Evolutionary conservation across 2,113 vertebrate genomes (phyloP), one percentile per base, ranked within the genome.

Genomic region (Thryonomys swinderianus): DNA sequence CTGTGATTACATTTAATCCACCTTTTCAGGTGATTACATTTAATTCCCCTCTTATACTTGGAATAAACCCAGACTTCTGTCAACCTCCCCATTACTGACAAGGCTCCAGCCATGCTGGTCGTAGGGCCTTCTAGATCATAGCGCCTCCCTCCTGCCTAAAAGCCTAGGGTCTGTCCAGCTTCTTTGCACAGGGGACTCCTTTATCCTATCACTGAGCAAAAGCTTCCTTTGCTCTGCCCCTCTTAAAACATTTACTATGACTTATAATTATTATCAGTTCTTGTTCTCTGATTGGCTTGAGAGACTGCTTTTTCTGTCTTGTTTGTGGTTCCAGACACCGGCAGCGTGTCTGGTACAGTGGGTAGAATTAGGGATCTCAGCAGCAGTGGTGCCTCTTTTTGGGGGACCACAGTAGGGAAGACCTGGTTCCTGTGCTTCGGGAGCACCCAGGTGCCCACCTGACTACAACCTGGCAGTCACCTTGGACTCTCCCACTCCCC

Each of bases 61-160:
- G 62, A 59, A 78, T 71, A 82, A 87, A 74, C 30, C 8, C 55
- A 42, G 32, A 11, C 69, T 57, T 71, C 48, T 79, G 32, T 74
- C 1, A 10, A 7, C 18, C 88, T 78, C 45, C 30, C 59, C 17
- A 3, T 6, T 17, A 20, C 30, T 82, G 42, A 3, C 67, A 18
- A n/a, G 51, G 27, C n/a, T 61, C 55, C 2, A 1, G 32, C 27
- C 20, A 40, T 14, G 37, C 32, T 4, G 67, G 73, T 9, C 16
- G 11, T 5, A 32, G 73, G 55, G 13, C 74, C 34, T 17, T 3
- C 10, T 16, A 57, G 32, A 30, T 66, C 80, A 51, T 2, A 1
- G 1, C 3, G 13, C 37, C 37, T 32, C 55, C 21, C 32, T 66
- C 37, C 45, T 40, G 30, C 25, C 27, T 67, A 0, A 0, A 57